Evolutionary conservation across 2,113 vertebrate genomes (phyloP).

Genomic region (Centropus unirufus): DNA sequence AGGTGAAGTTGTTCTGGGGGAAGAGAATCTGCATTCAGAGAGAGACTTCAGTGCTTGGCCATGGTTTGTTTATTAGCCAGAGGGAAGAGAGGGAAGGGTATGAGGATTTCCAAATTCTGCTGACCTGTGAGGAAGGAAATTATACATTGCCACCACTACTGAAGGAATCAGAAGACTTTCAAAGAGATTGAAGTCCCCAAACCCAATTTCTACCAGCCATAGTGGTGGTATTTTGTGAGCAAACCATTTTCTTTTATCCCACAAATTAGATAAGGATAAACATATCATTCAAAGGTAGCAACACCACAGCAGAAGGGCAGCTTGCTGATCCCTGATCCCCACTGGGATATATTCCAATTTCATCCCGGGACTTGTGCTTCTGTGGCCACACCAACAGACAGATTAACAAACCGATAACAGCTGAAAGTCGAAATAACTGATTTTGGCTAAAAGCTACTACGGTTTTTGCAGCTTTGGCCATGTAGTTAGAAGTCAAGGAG

Average conservation of each 20-base stretch:
- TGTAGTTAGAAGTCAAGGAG: not conserved
- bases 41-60: not conserved
- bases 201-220: not conserved
- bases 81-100: not conserved
- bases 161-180: not conserved
- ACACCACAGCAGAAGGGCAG: no score
- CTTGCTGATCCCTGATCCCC: not conserved
- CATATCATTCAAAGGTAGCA: not conserved
- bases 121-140: not conserved
- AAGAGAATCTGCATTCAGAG: not conserved
- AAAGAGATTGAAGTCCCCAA: not conserved
- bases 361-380: not conserved
- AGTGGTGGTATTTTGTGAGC: not conserved
- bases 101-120: not conserved
- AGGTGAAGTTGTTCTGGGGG: not conserved
- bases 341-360: not conserved
- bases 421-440: not conserved
- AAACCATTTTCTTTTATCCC: not conserved
- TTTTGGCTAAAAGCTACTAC: not conserved
- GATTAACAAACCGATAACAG: not conserved
- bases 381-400: not conserved
- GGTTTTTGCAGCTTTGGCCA: not conserved
- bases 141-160: not conserved
- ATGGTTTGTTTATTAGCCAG: not conserved
- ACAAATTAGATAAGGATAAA: not conserved